Conservation (phyloP, 2,888 invertebrate species). For the Ichneumoninae sp. region DNA sequence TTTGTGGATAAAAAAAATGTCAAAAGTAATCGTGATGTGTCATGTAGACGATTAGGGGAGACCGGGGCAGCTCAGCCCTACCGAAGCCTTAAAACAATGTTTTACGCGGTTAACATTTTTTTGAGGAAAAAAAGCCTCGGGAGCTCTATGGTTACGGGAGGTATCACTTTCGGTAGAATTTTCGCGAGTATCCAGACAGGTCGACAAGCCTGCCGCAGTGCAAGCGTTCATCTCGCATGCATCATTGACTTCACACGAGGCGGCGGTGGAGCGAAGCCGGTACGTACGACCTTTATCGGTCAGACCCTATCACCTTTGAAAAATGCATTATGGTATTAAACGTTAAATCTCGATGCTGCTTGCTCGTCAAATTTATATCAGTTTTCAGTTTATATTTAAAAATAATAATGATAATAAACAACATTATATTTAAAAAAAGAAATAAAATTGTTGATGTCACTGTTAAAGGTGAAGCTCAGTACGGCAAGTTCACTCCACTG, state of each 20-base stretch:
- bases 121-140: background rate
- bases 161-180: conserved; percentile 11
- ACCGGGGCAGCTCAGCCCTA: background rate
- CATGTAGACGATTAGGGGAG: too few species aligned
- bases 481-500: background rate
- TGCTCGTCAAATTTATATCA: background rate
- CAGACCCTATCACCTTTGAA: conserved; percentile 36
- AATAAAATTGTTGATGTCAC: background rate
- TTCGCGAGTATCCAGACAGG: conserved; percentile 10
- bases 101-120: conserved; percentile 3
- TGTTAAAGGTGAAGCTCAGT: background rate
- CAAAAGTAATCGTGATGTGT: too few species aligned
- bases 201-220: conserved; percentile 15
- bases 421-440: too few species aligned
- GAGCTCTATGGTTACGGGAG: background rate
- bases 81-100: background rate
- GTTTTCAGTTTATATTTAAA: background rate
- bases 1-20: background rate
- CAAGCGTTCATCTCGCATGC: conserved; percentile 31
- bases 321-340: conserved; percentile 29
- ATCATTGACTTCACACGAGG: conserved; percentile 39
- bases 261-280: conserved; percentile 6
- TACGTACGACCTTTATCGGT: conserved; percentile 38
- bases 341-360: conserved; percentile 11
- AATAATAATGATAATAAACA: too few species aligned